Percentiles rank a stretch among this genome's conserved stretches.
phyloP scores from a whole-genome alignment of 2,888 invertebrate species.

The Xestobium rufovillosum region DNA sequence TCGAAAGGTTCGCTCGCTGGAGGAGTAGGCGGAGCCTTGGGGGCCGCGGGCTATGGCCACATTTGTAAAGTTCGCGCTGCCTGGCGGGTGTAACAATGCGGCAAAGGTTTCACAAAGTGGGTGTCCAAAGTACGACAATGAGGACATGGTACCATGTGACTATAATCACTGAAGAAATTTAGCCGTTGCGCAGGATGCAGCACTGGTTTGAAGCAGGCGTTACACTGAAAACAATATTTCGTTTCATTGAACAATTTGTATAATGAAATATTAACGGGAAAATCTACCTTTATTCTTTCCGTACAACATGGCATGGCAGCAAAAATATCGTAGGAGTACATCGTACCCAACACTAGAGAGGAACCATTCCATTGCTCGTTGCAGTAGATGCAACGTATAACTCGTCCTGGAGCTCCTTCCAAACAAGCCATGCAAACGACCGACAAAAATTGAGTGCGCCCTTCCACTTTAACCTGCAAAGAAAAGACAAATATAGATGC shows the following conservation, averaged over 20 bases:
- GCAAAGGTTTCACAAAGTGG: slow-evolving; percentile 90
- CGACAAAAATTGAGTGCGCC: slow-evolving; percentile 81
- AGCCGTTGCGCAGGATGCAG: slow-evolving; percentile 80
- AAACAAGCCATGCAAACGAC: slow-evolving; percentile 93
- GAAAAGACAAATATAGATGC: slow-evolving; percentile 10
- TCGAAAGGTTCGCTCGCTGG: slow-evolving; percentile 27
- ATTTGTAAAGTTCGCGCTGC: slow-evolving; percentile 51
- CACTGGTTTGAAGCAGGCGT: slow-evolving; percentile 82
- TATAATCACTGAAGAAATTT: slow-evolving; percentile 92
- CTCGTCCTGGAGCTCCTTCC: slow-evolving; percentile 71
- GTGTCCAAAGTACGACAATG: slow-evolving; percentile 85
- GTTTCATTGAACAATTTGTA: too few relatives aligned
- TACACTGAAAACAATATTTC: slow-evolving; percentile 74
- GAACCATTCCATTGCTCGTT: slow-evolving; percentile 87
- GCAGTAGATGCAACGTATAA: slow-evolving; percentile 78
- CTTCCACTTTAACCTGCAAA: slow-evolving; percentile 81
- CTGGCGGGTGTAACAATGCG: slow-evolving; percentile 75
- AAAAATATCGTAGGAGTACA: slow-evolving; percentile 98
- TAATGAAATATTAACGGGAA: slow-evolving; percentile 3
- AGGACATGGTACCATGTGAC: slow-evolving; percentile 84
- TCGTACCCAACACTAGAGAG: slow-evolving; percentile 88
- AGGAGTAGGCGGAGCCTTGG: slow-evolving; percentile 42
- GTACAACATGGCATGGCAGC: slow-evolving; percentile 95
- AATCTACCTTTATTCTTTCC: slow-evolving; percentile 77
- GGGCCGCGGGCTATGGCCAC: slow-evolving; percentile 81